Base-by-base conservation (phyloP, 2,797 vertebrate species). In the Silurus aristotelis region DNA sequence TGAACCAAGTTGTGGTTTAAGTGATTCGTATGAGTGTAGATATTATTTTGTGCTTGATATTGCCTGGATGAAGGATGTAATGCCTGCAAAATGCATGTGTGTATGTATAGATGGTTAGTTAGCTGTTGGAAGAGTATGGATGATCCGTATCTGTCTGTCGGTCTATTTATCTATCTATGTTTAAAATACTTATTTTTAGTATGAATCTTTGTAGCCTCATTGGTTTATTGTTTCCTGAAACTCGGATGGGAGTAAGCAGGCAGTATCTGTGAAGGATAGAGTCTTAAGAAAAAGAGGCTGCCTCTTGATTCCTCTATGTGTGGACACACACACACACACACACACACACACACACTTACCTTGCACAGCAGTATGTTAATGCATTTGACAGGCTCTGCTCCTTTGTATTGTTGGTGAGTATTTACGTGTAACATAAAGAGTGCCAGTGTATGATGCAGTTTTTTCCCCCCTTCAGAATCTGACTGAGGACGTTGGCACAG, bases 401-500 rank as follows among this genome's bases (percentile, higher is more conserved):
- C 68, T 87, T 19, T 78, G 56, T 76, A 83, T 86, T 76, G 83
- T 73, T 72, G 70, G 61, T 63, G 56, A 81, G 83, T 48, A 61
- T 58, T 64, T 66, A 43, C 78, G 83, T 61, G 46, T 64, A 58
- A 75, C n/a, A 20, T 20, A 61, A 67, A 81, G 66, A 61, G 22
- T 1, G 56, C 66, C 25, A 79, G 22, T 81, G 70, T 88, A 72
- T 81, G 20, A 77, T 90, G 87, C 48, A 68, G 0, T 46, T 86
- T 43, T 13, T 90, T 19, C 90, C 86, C 89, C 90, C 91, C 15
- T 38, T 27, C 92, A 99, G 98, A 99, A 99, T 93, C 94, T 99
- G 95, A 97, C 98, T 71, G 98, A 99, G 95, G 97, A 99, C 96
- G 94, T 96, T 94, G 95, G 95, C 92, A 97, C 98, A 95, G 98